Evolutionary conservation across 1,140 invertebrate species (phyloP), one percentile per base, ranked within the genome.

Genomic region (Drosophila kikkawai): DNA sequence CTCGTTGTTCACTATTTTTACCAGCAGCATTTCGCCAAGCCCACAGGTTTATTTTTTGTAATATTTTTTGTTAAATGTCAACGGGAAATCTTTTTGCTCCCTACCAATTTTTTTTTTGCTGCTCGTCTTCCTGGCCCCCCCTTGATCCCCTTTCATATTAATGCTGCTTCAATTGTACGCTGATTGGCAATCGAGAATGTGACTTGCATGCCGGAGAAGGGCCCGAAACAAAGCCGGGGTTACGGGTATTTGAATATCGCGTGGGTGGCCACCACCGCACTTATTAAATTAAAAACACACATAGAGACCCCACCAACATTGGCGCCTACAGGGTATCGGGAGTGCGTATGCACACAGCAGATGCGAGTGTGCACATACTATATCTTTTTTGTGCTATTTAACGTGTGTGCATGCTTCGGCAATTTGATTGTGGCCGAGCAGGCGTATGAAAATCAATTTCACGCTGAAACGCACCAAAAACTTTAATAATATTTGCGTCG

Each of bases 401-500:
- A 90, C 81, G 80, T 90, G 85, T 85, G 85, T 85, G 85, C 81
- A 90, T 91, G 81, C 81, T 85, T 84, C 85, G 78, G 75, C 85
- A 91, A 85, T 88, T 88, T 88, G 85, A 88, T 88, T 88, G 85
- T 85, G 85, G 86, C 78, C 85, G 85, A 88, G 81, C 77, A 88
- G 85, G 86, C 85, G 85, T 90, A 88, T 88, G 85, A 88, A 88
- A 88, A 88, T 88, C 85, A 88, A 88, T 88, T 88, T 88, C 82
- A 88, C 85, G 85, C 85, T 86, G 85, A 88, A 88, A 81, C 85
- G 85, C 87, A 88, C 85, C 85, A 88, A 90, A 91, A 88, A 88
- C 84, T 88, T 88, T 88, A 87, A 87, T 87, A 88, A 87, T 87
- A 87, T 87, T 88, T 87, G 83, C 84, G 83, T 75, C 80, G 80